phyloP scores from a whole-genome alignment of 2,888 invertebrate genomes.

The Syrphus vitripennis region DNA sequence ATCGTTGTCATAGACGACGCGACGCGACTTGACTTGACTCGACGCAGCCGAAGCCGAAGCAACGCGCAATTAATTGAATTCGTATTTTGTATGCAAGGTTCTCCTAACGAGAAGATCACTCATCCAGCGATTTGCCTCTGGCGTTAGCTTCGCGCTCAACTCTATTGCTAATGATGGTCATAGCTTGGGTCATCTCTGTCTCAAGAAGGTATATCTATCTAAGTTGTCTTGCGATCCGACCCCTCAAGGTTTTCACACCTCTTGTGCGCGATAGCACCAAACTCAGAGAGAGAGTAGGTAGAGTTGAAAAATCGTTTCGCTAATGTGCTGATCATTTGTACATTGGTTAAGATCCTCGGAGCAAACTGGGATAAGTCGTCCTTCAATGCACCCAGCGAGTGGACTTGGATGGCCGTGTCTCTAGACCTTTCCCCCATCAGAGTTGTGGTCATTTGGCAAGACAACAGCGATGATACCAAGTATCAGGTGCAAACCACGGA shows the following conservation, averaged over 20 bases:
- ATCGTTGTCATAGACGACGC: conserved; percentile 18
- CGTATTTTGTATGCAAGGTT: conserved; percentile 19
- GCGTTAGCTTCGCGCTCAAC: conserved; percentile 57
- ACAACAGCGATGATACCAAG: conserved; percentile 69
- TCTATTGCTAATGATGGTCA: conserved; percentile 65
- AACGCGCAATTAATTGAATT: conserved; percentile 64
- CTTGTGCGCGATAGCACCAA: not conserved
- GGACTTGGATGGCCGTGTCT: not conserved
- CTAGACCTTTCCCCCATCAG: conserved; percentile 57
- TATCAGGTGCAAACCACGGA: conserved; percentile 62
- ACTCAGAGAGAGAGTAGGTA: not conserved
- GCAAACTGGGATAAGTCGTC: conserved; percentile 55
- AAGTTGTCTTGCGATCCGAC: conserved; percentile 33
- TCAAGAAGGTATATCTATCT: conserved; percentile 8
- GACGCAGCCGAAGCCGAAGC: no score
- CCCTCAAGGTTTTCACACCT: conserved; percentile 70
- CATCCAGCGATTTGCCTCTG: conserved; percentile 56
- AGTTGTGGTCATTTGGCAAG: conserved; percentile 49
- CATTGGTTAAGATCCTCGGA: conserved; percentile 58
- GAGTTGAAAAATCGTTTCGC: conserved; percentile 67
- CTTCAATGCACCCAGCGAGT: not conserved
- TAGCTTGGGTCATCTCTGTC: conserved; percentile 59
- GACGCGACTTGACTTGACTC: no score
- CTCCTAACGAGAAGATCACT: conserved; percentile 63
- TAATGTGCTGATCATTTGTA: conserved; percentile 71